These are phyloP conservation scores for Diogma glabrata DNA, from an alignment of 2,888 invertebrate genomes.

Conservation along the genomic window DNA sequence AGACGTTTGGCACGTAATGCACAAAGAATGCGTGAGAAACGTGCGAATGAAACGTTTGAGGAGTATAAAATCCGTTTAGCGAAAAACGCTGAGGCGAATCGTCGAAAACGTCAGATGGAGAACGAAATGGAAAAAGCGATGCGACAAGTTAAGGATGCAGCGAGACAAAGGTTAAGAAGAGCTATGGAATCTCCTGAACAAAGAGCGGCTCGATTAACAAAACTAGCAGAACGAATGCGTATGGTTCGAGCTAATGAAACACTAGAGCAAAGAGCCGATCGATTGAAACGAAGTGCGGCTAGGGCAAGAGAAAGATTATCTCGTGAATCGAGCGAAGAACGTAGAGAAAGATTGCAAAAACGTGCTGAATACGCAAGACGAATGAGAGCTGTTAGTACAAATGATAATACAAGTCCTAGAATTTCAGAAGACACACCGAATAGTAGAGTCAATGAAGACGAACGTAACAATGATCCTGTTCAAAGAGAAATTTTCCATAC, in stretches of 20 bases:
- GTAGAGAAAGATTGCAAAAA: constrained; percentile 36
- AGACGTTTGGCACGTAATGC: constrained; percentile 36
- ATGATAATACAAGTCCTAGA: background rate
- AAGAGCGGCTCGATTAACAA: constrained; percentile 30
- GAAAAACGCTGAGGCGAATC: constrained; percentile 36
- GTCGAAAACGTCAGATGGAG: constrained; percentile 34
- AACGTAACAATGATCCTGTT: too few species aligned
- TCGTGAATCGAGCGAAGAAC: constrained; percentile 32
- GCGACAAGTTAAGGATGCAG: constrained; percentile 35
- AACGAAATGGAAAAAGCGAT: constrained; percentile 35
- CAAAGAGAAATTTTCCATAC: too few species aligned
- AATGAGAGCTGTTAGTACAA: constrained; percentile 33
- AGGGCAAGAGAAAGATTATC: constrained; percentile 34
- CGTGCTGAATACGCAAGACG: constrained; percentile 37
- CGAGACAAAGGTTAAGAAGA: constrained; percentile 33
- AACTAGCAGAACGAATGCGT: constrained; percentile 35
- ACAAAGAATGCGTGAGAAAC: constrained; percentile 36
- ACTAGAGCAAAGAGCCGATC: constrained; percentile 33
- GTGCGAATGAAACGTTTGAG: constrained; percentile 34
- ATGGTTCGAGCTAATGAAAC: constrained; percentile 34
- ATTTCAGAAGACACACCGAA: background rate
- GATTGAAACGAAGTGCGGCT: constrained; percentile 34
- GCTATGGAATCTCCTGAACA: constrained; percentile 37
- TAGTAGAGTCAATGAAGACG: background rate
- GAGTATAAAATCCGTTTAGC: constrained; percentile 34